phyloP scores from a whole-genome alignment of 2,113 vertebrate genomes.

The Malurus cyaneus region DNA sequence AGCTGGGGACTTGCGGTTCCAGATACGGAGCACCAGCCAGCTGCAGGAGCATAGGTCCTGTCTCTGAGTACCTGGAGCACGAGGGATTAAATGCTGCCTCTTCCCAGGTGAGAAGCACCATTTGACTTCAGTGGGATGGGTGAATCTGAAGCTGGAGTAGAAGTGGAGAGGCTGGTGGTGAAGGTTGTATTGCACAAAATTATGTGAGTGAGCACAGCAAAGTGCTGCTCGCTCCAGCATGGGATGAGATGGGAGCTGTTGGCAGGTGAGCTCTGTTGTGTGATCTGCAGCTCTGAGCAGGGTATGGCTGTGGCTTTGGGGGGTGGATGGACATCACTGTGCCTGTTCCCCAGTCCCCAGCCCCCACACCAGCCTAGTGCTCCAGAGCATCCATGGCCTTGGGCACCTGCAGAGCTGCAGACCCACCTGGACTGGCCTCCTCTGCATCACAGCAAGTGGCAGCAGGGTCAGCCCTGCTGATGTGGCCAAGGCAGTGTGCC shows the following conservation, averaged over 20 bases:
- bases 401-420: neutral
- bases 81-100: neutral
- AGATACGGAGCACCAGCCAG: neutral
- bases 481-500: neutral
- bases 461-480: neutral
- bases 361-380: neutral
- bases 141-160: neutral
- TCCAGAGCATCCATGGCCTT: neutral
- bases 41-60: neutral
- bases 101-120: neutral
- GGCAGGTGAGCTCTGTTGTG: neutral
- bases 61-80: neutral
- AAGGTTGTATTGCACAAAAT: neutral
- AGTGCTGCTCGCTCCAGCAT: rapidly evolving
- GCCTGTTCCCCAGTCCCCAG: neutral
- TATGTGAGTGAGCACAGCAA: rapidly evolving
- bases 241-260: neutral
- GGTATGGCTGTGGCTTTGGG: neutral
- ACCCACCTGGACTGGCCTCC: neutral
- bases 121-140: neutral
- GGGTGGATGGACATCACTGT: neutral
- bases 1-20: neutral
- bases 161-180: neutral
- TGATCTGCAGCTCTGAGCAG: neutral
- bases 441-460: neutral